Conservation (phyloP, 2,113 vertebrate genomes). For the Dromiciops gliroides region DNA sequence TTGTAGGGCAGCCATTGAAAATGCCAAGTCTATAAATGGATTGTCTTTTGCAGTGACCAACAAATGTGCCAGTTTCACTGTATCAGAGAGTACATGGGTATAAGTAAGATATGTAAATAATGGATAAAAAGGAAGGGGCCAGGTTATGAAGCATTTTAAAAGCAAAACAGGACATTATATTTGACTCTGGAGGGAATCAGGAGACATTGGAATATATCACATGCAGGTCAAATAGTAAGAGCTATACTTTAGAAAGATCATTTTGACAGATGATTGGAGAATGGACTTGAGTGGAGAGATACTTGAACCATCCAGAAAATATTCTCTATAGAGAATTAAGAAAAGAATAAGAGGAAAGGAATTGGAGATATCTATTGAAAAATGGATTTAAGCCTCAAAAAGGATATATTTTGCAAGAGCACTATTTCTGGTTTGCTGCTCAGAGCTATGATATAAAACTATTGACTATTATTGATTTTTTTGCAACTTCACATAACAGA, state of each 20-base stretch:
- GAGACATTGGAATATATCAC: not conserved
- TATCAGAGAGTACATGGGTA: not conserved
- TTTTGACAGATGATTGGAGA: not conserved
- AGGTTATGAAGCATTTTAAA: not conserved
- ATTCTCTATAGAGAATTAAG: not conserved
- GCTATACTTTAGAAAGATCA: not conserved
- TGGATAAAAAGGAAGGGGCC: not conserved
- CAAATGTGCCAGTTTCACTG: not conserved
- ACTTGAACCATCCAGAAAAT: not conserved
- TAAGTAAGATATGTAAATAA: not conserved
- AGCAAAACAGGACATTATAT: not conserved
- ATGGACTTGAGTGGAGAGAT: not conserved
- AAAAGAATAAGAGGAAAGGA: not conserved
- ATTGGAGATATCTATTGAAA: no score
- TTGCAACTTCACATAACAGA: not conserved
- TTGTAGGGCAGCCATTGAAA: not conserved
- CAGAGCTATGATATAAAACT: not conserved
- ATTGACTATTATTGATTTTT: not conserved
- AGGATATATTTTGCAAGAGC: not conserved
- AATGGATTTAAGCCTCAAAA: not conserved
- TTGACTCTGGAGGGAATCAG: not conserved
- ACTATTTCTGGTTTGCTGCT: not conserved
- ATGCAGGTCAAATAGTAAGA: not conserved
- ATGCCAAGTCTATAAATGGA: not conserved
- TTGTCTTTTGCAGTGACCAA: not conserved